phyloP scores from a whole-genome alignment of 2,797 vertebrate species.

The Rhinophrynus dorsalis region DNA sequence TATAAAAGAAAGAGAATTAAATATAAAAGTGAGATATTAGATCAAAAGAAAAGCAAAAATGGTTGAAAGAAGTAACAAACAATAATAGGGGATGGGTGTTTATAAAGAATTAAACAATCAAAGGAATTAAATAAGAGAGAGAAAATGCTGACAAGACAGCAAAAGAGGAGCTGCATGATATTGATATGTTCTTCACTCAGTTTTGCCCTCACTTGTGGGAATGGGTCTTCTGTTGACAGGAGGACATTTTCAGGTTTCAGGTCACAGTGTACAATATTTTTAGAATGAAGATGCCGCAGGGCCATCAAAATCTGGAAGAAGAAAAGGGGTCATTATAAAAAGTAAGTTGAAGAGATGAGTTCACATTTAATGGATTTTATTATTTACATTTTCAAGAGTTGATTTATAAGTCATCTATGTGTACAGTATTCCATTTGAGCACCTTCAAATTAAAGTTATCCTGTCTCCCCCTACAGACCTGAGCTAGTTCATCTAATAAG shows the following conservation, averaged over 20 bases:
- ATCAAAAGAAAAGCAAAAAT: not conserved
- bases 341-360: no score
- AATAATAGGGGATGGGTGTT: not conserved
- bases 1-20: not conserved
- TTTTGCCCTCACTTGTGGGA: slow-evolving; percentile 72
- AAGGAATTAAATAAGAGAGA: not conserved
- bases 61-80: not conserved
- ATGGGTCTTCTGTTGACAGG: slow-evolving; percentile 72
- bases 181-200: not conserved
- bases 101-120: not conserved
- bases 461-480: no score
- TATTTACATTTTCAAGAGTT: no score
- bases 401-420: no score
- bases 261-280: slow-evolving; percentile 91
- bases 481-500: no score
- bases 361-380: no score
- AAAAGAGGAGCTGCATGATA: not conserved
- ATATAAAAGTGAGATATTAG: not conserved
- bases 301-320: slow-evolving; percentile 80
- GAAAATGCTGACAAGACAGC: not conserved
- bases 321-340: not conserved
- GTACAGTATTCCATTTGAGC: no score
- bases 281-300: slow-evolving; percentile 86
- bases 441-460: no score
- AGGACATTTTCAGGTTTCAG: slow-evolving; percentile 90